Conservation (phyloP, 2,113 vertebrate species). For the Acrocephalus kingi region DNA sequence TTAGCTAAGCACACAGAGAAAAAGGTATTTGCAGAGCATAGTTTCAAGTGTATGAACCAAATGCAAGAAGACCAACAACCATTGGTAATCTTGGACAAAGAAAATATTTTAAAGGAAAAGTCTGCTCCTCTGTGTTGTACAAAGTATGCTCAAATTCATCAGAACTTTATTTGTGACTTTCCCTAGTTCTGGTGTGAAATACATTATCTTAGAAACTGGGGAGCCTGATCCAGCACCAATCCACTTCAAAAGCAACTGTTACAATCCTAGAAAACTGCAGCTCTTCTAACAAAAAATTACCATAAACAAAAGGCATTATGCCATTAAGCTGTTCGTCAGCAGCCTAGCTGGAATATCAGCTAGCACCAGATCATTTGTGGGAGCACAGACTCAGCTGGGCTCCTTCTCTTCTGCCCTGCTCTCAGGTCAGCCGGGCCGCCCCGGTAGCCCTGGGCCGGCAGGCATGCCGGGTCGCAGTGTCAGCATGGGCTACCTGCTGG, state of each 20-base stretch:
- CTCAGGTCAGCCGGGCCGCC: slow-evolving; percentile 80
- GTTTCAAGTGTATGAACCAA: not conserved
- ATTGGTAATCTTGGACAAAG: not conserved
- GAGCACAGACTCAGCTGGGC: not conserved
- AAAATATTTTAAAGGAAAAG: not conserved
- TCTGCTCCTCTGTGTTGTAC: not conserved
- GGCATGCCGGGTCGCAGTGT: slow-evolving; percentile 94
- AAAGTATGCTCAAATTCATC: not conserved
- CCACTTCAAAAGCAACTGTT: not conserved
- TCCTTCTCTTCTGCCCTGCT: not conserved
- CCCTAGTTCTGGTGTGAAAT: not conserved
- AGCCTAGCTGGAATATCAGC: not conserved
- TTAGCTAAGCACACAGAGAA: not conserved
- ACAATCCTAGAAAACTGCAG: not conserved
- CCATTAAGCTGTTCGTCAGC: not conserved
- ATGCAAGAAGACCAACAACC: not conserved
- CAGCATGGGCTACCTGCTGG: slow-evolving; percentile 94
- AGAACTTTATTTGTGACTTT: not conserved
- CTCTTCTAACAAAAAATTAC: not conserved
- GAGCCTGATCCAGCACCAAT: not conserved
- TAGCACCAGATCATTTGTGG: not conserved
- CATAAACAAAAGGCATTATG: not conserved
- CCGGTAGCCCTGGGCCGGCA: slow-evolving; percentile 78
- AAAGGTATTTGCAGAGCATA: not conserved
- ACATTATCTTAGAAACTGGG: not conserved